These are phyloP conservation scores for Trididemnum miniatum DNA, from an alignment of 23 tunicate species.

Conservation along the genomic window DNA sequence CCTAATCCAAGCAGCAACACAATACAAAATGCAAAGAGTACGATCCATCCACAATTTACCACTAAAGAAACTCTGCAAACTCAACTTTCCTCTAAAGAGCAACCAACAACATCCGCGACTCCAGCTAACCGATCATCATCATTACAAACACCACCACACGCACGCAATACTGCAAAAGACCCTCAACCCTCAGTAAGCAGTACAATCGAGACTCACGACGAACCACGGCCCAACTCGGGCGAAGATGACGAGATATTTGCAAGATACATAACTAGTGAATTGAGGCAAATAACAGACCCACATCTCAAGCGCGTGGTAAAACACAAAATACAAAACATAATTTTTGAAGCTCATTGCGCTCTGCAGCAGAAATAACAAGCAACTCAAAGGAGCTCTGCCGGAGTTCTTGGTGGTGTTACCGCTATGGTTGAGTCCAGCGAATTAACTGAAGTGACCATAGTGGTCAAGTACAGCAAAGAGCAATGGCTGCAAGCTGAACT, in stretches of 20 bases:
- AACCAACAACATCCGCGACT: no score
- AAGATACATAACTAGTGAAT: constrained; percentile 20
- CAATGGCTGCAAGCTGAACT: no score
- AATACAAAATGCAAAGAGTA: no score
- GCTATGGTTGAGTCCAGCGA: no score
- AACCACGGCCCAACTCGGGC: not conserved
- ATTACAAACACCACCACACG: not conserved
- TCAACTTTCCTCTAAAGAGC: no score
- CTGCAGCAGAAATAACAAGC: not conserved
- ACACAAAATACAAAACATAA: constrained; percentile 32
- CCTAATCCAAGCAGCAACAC: not conserved
- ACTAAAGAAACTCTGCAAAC: not conserved
- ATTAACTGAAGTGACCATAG: no score
- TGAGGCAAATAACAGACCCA: constrained; percentile 26
- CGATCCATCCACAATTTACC: not conserved
- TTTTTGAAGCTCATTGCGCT: constrained; percentile 37
- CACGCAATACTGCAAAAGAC: not conserved
- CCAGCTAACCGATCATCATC: no score
- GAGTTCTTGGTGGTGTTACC: no score
- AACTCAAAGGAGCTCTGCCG: no score
- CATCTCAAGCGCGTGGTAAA: constrained; percentile 31
- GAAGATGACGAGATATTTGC: constrained; percentile 37
- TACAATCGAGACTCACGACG: not conserved
- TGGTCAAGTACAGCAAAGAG: no score
- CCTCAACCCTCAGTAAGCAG: constrained; percentile 18